These are phyloP conservation scores for Nemotelus nigrinus DNA, from an alignment of 2,888 invertebrate genomes.

Conservation along the genomic window DNA sequence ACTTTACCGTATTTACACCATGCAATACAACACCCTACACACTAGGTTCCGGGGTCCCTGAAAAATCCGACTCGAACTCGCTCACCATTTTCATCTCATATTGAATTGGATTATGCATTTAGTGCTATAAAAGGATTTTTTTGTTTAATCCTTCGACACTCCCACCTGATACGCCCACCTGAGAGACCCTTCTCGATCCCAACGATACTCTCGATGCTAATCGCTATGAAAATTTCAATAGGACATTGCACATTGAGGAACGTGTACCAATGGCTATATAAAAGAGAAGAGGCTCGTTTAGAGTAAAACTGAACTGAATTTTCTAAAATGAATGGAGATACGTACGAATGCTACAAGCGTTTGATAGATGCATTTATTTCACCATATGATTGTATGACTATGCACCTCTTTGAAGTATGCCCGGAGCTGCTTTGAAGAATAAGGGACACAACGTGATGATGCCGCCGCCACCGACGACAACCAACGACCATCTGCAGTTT, in stretches of 20 bases:
- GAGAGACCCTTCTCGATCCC: conserved; percentile 43
- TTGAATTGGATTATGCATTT: conserved; percentile 44
- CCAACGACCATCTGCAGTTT: conserved; percentile 49
- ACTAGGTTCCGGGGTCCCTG: conserved; percentile 48
- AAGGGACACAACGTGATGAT: conserved; percentile 1
- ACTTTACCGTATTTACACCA: neutral
- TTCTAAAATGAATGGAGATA: conserved; percentile 6
- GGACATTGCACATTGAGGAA: neutral
- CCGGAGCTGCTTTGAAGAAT: neutral
- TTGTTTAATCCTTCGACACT: conserved; percentile 49
- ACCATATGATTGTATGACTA: too few relatives aligned
- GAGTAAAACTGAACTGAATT: neutral
- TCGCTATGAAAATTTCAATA: conserved; percentile 41
- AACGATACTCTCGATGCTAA: conserved; percentile 51
- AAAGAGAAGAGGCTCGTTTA: conserved; percentile 20
- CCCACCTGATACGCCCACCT: conserved; percentile 49
- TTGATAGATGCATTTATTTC: too few relatives aligned
- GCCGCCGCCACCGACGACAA: conserved; percentile 4
- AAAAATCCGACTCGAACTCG: conserved; percentile 35
- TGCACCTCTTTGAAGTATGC: too few relatives aligned
- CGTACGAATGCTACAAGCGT: neutral
- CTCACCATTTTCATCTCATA: conserved; percentile 21
- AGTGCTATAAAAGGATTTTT: conserved; percentile 45
- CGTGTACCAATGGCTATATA: conserved; percentile 33
- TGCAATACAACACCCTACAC: conserved; percentile 45